Percentiles rank a stretch among this genome's conserved stretches.
These are phyloP conservation scores for Beroe ovata DNA, from an alignment of 37 sponge, comb jelly and placozoan species.

Conservation along the genomic window DNA sequence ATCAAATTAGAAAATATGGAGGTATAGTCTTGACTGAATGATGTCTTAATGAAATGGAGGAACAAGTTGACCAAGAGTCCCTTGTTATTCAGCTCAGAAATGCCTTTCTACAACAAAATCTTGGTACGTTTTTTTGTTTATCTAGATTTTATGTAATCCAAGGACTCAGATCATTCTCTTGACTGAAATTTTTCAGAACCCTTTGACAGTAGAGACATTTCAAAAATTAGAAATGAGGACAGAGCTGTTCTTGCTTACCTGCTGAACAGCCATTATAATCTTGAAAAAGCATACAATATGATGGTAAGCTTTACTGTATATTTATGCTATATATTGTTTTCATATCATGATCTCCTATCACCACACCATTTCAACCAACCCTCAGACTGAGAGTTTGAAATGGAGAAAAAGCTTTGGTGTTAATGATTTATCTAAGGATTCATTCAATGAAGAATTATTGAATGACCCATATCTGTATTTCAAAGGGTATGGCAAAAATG, in stretches of 20 bases:
- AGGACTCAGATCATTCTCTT: no score
- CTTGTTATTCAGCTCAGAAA: constrained; percentile 41
- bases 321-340: no score
- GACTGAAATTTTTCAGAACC: constrained; percentile 64
- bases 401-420: constrained; percentile 68
- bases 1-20: no score
- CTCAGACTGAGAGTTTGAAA: constrained; percentile 43
- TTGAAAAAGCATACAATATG: constrained; percentile 49
- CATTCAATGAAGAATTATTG: constrained; percentile 34
- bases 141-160: neutral
- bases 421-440: constrained; percentile 14
- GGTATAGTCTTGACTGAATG: no score
- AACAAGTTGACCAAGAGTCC: constrained; percentile 59
- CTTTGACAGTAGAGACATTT: constrained; percentile 53
- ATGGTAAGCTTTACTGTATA: constrained; percentile 45
- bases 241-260: constrained; percentile 47
- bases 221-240: constrained; percentile 38
- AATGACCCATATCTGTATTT: constrained; percentile 53
- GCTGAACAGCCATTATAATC: constrained; percentile 10
- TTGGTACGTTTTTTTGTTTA: constrained; percentile 7
- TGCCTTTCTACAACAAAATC: constrained; percentile 47
- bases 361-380: no score
- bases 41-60: constrained; percentile 13
- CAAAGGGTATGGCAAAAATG: constrained; percentile 49
- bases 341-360: no score